These are phyloP conservation scores for Hydrozoanthus tunicans DNA, from an alignment of 64 coral and sea anemone species.

Conservation along the genomic window DNA sequence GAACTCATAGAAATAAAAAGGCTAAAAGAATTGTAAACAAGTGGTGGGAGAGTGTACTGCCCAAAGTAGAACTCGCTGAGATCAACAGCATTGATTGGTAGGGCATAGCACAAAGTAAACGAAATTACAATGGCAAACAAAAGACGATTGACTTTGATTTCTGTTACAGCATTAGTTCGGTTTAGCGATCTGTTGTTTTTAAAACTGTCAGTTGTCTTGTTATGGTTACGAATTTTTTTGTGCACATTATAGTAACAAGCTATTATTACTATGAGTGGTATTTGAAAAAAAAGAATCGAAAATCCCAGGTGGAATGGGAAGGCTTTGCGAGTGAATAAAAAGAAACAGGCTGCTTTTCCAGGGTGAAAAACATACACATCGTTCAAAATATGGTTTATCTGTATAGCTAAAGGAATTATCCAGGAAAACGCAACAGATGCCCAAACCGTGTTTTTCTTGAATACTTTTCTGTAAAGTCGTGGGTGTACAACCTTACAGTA, in stretches of 20 bases:
- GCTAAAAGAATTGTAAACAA: neutral
- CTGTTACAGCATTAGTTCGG: neutral
- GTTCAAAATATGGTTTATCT: neutral
- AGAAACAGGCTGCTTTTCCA: conserved; percentile 51
- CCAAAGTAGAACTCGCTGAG: neutral
- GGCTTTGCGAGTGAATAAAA: neutral
- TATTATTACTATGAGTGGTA: conserved; percentile 1
- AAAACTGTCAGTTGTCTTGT: neutral
- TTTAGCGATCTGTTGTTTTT: neutral
- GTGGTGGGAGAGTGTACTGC: neutral
- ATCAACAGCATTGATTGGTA: neutral
- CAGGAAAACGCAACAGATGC: conserved; percentile 16
- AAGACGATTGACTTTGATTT: conserved; percentile 20
- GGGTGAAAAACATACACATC: conserved; percentile 45
- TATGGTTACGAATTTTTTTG: neutral
- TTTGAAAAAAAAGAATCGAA: neutral
- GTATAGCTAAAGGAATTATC: conserved; percentile 8
- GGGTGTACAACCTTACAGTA: neutral
- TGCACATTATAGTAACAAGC: conserved; percentile 40
- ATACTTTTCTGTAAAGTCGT: conserved; percentile 14
- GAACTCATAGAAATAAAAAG: neutral
- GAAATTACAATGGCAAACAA: neutral
- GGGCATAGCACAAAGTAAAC: neutral
- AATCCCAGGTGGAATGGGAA: neutral
- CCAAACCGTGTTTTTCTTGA: conserved; percentile 20